Percentiles rank a stretch among this genome's conserved stretches.
Conservation (phyloP, 1,140 invertebrate species). For the Bombus affinis region DNA sequence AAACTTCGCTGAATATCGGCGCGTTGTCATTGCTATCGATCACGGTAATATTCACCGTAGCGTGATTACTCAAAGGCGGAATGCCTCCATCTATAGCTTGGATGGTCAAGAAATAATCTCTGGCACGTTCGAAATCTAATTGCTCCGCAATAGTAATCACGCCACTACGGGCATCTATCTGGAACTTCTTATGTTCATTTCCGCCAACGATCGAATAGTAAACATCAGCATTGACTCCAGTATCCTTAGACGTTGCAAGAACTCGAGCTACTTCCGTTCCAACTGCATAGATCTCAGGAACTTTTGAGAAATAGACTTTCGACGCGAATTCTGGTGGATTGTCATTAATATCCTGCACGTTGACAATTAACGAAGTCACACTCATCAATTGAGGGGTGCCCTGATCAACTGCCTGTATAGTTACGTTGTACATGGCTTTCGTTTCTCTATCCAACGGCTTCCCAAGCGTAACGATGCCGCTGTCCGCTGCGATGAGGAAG, state of each 20-base stretch:
- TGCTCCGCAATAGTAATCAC: constrained; percentile 89
- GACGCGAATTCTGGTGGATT: constrained; percentile 96
- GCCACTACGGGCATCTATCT: constrained; percentile 88
- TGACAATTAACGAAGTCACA: constrained; percentile 84
- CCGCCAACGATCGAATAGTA: constrained; percentile 94
- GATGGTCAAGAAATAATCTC: constrained; percentile 94
- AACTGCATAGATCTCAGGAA: constrained; percentile 89
- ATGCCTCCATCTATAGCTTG: constrained; percentile 94
- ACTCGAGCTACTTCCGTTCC: constrained; percentile 91
- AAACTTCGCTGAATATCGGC: constrained; percentile 91
- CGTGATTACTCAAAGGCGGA: constrained; percentile 93
- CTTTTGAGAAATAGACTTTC: constrained; percentile 88
- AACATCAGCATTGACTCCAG: constrained; percentile 96
- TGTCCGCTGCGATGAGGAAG: constrained; percentile 89
- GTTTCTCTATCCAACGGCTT: constrained; percentile 94
- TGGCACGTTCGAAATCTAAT: constrained; percentile 92
- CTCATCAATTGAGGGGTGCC: constrained; percentile 88
- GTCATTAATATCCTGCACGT: constrained; percentile 94
- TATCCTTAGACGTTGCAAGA: constrained; percentile 94
- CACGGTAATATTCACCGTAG: constrained; percentile 94
- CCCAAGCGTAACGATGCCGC: constrained; percentile 92
- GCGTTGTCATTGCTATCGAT: constrained; percentile 95
- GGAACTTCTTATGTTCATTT: constrained; percentile 93
- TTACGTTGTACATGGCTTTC: constrained; percentile 91
- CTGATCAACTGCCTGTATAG: constrained; percentile 91